Conservation (phyloP, 1,140 invertebrate species). For the Carposina sasakii region DNA sequence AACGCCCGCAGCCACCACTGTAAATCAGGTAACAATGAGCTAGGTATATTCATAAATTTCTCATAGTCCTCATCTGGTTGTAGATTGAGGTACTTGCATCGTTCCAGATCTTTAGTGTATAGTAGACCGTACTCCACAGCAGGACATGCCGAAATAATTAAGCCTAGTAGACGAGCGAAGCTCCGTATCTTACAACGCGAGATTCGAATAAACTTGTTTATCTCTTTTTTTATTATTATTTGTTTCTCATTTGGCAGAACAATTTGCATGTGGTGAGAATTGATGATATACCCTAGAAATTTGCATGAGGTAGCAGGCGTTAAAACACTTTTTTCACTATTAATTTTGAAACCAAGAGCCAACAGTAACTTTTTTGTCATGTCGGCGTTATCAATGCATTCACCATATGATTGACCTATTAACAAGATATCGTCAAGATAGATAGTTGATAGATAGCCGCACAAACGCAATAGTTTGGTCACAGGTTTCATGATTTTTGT, state of each 20-base stretch:
- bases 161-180: conserved; percentile 3
- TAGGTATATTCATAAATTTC: conserved; percentile 4
- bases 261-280: not conserved
- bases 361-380: too few species aligned
- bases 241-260: not conserved
- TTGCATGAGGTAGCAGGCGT: too few species aligned
- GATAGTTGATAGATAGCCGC: conserved; percentile 7
- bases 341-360: too few species aligned
- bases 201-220: not conserved
- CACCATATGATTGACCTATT: conserved; percentile 7
- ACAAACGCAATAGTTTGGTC: not conserved
- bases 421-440: conserved; percentile 21
- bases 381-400: conserved; percentile 13
- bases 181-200: conserved; percentile 8
- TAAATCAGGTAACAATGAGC: not conserved
- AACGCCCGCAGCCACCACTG: too few species aligned
- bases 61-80: conserved; percentile 4
- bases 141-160: conserved; percentile 7
- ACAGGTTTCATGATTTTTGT: conserved; percentile 12
- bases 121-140: conserved; percentile 12
- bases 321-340: too few species aligned
- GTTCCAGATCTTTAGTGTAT: conserved; percentile 10
- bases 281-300: too few species aligned
- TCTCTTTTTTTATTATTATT: not conserved
- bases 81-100: conserved; percentile 9